phyloP scores from a whole-genome alignment of 2,888 invertebrate genomes.

The Plagodis dolabraria region DNA sequence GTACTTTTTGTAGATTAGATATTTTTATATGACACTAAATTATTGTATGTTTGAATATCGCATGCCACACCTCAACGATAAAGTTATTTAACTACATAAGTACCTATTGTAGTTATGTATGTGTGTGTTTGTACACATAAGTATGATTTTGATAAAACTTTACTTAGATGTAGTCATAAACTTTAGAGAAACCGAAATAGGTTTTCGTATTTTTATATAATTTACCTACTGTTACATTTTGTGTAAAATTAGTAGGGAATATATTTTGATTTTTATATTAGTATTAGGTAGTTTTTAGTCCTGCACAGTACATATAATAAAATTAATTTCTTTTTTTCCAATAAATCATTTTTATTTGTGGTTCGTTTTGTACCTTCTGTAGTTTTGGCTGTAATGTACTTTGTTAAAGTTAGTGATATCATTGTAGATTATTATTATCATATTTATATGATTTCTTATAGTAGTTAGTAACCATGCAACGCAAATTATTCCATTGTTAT shows the following conservation, averaged over 20 bases:
- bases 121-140: slow-evolving; percentile 4
- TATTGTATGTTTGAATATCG: slow-evolving; percentile 14
- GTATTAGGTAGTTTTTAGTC: slow-evolving; percentile 4
- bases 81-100: not conserved
- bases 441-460: too few species aligned
- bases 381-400: slow-evolving; percentile 3
- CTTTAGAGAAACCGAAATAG: not conserved
- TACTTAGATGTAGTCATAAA: too few species aligned
- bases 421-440: too few species aligned
- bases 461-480: too few species aligned
- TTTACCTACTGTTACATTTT: not conserved
- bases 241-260: not conserved
- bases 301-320: slow-evolving; percentile 18
- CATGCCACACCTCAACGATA: slow-evolving; percentile 20
- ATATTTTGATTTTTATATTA: slow-evolving; percentile 5
- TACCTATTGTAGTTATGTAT: slow-evolving; percentile 12
- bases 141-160: not conserved
- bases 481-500: too few species aligned
- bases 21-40: slow-evolving; percentile 15
- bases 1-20: slow-evolving; percentile 21
- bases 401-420: too few species aligned
- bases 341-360: slow-evolving; percentile 18
- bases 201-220: not conserved
- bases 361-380: slow-evolving; percentile 21
- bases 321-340: slow-evolving; percentile 11